Evolutionary conservation across 2,888 invertebrate species (phyloP), one percentile per base, ranked within the genome.

Genomic region (Apotomis betuletana): DNA sequence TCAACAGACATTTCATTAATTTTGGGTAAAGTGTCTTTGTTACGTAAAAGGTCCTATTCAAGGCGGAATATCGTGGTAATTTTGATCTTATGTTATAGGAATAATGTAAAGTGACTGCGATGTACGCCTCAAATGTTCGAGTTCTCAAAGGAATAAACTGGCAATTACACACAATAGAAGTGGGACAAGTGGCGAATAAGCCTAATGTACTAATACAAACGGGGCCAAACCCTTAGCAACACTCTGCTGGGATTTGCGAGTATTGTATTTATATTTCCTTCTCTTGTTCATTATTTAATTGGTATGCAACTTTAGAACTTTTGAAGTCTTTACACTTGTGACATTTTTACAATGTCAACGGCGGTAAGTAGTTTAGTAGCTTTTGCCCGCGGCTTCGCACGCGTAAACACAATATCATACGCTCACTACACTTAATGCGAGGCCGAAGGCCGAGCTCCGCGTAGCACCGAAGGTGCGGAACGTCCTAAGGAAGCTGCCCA

Each of bases 151-250:
- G 59, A 65, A 44, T 54, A 64, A 65, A 52, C 65, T 49, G 70
- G 64, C 54, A 70, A 70, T 70, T 70, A 65, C 58, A 58, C 67
- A 70, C 64, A 70, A 70, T 60, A 65, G 65, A 63, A 64, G 49
- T 46, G 64, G 60, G 41, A 65, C 64, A 70, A 70, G 65, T 70
- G 65, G 59, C 10, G 58, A 58, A 63, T 69, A 58, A 65, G 70
- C 70, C 65, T 70, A 57, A 67, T 65, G 52, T 65, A 70, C 59
- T 46, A 59, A 59, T 65, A 65, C 52, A 58, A 70, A 59, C 27
- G 63, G 10, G 57, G 46, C 58, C 10, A 36, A 57, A 57, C 36
- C 49, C 49, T 58, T 49, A 67, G 64, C n/a, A 63, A 63, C 51
- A 63, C 57, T 61, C 62, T 46, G 9, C 46, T 13, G 61, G 54